These are phyloP conservation scores for Metacarcinus magister DNA, from an alignment of 2,888 invertebrate genomes.

Conservation along the genomic window DNA sequence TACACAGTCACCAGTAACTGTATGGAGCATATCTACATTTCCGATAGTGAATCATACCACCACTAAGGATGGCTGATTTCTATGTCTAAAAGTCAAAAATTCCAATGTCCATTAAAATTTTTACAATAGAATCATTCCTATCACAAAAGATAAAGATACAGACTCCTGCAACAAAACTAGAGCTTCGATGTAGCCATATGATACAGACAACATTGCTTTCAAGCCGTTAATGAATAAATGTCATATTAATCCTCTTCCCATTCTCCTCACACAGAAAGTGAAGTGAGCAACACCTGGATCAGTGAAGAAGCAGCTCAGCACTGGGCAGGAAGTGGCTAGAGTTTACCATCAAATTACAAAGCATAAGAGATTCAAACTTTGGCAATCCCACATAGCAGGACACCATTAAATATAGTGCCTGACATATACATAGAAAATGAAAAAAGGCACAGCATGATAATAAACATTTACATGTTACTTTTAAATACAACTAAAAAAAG, in stretches of 20 bases:
- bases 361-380: constrained; percentile 66
- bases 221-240: background rate
- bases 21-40: background rate
- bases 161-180: constrained; percentile 5
- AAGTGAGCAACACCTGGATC: background rate
- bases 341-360: background rate
- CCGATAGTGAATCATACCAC: background rate
- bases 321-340: constrained; percentile 29
- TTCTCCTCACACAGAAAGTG: constrained; percentile 31
- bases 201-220: constrained; percentile 20
- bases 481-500: constrained; percentile 43
- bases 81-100: background rate
- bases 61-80: background rate
- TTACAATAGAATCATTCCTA: background rate
- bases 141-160: background rate
- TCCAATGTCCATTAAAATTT: background rate
- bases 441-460: constrained; percentile 79
- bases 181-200: background rate
- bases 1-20: background rate
- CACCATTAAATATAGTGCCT: constrained; percentile 56
- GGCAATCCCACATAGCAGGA: constrained; percentile 71
- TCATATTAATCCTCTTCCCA: constrained; percentile 9
- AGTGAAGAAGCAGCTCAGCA: constrained; percentile 20
- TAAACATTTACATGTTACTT: constrained; percentile 34
- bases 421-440: constrained; percentile 77